Evolutionary conservation across 2,888 invertebrate species (phyloP), one percentile per base, ranked within the genome.

Genomic region (Tortrix viridana): DNA sequence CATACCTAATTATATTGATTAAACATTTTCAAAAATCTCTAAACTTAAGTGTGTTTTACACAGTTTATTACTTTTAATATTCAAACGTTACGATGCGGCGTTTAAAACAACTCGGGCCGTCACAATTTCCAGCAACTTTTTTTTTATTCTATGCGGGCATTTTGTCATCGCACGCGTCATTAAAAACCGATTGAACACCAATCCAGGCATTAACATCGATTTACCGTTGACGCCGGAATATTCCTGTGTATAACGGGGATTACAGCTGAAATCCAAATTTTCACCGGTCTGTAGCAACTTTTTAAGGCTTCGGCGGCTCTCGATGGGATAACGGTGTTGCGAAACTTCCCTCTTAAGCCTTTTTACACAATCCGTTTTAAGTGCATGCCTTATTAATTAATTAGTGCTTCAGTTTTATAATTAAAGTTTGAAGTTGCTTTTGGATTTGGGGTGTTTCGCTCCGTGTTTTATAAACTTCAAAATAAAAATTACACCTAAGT

Each of bases 371-470:
- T 75, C 76, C 78, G 77, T 80, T 80, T 82, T 82, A 81, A 85
- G 82, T 85, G 80, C 80, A 75, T 80, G 82, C 82, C 83, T 89
- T 84, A 85, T 84, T 88, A 88, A 89, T 88, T 88, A 88, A 88
- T 85, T 81, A 82, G 82, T 74, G 71, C 71, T 71, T 69, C 73
- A 77, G 74, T 78, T 80, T 81, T 70, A 73, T 79, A 80, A 78
- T 76, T 69, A 73, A 78, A 84, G 76, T 81, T 81, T 76, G 70
- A 69, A 73, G 68, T 70, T 71, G 75, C 70, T 71, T 74, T 65
- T 67, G 66, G 69, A 72, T 73, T 76, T 68, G 66, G 69, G 71
- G 72, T 66, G 73, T 70, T 69, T 74, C 74, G 75, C 74, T 70
- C 69, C 67, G 61, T 67, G 66, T 58, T 64, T 66, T 62, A 44